phyloP scores from a whole-genome alignment of 2,797 vertebrate genomes.

The Acridotheres tristis region DNA sequence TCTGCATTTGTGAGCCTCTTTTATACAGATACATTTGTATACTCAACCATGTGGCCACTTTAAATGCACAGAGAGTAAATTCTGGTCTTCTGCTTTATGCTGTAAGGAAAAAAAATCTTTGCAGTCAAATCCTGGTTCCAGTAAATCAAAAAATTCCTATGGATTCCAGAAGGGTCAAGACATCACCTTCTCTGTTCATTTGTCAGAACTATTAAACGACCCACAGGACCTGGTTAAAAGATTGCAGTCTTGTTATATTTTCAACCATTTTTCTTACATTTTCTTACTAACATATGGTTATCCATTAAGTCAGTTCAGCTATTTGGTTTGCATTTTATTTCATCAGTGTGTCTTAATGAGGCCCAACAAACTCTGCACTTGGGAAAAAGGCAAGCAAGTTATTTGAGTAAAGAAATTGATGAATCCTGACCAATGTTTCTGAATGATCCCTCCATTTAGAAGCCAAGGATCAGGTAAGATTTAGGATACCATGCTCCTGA shows the following conservation, averaged over 20 bases:
- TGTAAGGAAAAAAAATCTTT: background rate
- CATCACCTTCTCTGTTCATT: background rate
- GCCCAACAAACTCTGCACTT: background rate
- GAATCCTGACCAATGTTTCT: background rate
- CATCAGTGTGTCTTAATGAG: background rate
- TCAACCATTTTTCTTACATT: background rate
- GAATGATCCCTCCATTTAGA: background rate
- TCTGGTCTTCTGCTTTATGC: background rate
- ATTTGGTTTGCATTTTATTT: background rate
- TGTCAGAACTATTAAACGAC: background rate
- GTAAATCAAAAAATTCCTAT: background rate
- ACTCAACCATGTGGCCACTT: background rate
- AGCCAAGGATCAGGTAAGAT: background rate
- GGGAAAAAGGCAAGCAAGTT: background rate
- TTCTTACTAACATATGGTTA: background rate
- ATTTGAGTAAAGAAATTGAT: background rate
- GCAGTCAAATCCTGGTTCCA: background rate
- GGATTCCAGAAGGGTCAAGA: background rate
- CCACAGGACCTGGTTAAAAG: background rate
- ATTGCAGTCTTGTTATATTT: background rate
- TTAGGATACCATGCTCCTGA: background rate
- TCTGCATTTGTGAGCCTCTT: background rate
- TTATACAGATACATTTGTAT: background rate
- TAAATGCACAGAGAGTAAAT: background rate
- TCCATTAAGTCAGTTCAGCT: background rate